Percentiles rank a stretch among this genome's conserved stretches.
Evolutionary conservation across 2,797 vertebrate genomes (phyloP).

Genomic region (Nannoperca obscura): DNA sequence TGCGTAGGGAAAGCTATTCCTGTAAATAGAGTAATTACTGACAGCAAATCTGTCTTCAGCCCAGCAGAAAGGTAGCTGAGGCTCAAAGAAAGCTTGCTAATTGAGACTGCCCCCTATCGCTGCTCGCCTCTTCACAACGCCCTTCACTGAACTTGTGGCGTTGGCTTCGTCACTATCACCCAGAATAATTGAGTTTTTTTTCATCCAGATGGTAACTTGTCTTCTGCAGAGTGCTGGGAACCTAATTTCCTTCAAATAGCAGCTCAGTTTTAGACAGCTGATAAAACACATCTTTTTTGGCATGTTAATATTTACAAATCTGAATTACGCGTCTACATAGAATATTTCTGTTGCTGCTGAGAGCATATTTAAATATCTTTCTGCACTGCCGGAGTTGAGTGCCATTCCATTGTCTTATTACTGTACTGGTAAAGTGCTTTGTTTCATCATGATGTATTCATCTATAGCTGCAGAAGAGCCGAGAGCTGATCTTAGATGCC

Average conservation of each 20-base stretch:
- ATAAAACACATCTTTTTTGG: slow-evolving; percentile 34
- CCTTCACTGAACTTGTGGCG: slow-evolving; percentile 53
- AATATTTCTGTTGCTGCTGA: slow-evolving; percentile 19
- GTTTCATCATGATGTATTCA: slow-evolving; percentile 45
- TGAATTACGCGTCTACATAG: background rate
- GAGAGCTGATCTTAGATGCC: slow-evolving; percentile 33
- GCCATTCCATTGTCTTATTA: slow-evolving; percentile 19
- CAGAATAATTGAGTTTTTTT: slow-evolving; percentile 31
- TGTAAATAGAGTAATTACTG: slow-evolving; percentile 75
- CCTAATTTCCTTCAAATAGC: slow-evolving; percentile 9
- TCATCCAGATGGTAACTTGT: slow-evolving; percentile 42
- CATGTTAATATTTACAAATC: slow-evolving; percentile 29
- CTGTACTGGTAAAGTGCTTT: slow-evolving; percentile 34
- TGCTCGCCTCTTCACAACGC: slow-evolving; percentile 47
- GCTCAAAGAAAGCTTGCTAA: slow-evolving; percentile 64
- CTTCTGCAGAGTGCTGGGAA: background rate
- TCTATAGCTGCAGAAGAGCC: slow-evolving; percentile 28
- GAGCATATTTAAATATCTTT: slow-evolving; percentile 27
- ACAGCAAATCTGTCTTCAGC: slow-evolving; percentile 61
- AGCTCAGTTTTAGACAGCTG: slow-evolving; percentile 7
- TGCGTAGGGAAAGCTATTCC: slow-evolving; percentile 52
- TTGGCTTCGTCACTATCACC: slow-evolving; percentile 34
- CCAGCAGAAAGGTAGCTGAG: slow-evolving; percentile 56
- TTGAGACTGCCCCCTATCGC: slow-evolving; percentile 56
- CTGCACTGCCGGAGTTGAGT: slow-evolving; percentile 15